Conservation (phyloP, 2,113 vertebrate species). For the Lichenostomus cassidix region DNA sequence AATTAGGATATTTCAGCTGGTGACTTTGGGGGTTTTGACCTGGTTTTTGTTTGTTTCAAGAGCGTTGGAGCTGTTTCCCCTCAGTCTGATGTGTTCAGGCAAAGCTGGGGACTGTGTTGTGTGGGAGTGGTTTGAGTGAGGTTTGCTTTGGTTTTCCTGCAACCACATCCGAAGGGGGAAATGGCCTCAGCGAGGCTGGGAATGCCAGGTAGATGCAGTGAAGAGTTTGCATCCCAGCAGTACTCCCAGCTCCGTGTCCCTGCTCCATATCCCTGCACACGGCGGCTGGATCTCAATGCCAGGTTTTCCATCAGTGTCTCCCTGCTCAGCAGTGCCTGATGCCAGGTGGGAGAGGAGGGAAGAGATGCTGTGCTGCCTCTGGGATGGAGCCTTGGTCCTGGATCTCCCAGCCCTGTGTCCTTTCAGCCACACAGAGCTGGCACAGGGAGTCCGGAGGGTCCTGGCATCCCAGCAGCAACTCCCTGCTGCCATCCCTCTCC, state of each 20-base stretch:
- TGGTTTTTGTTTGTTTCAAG: neutral
- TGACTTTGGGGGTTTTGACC: neutral
- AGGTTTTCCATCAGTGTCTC: neutral
- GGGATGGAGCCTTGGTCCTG: neutral
- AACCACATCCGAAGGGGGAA: neutral
- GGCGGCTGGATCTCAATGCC: fast-evolving
- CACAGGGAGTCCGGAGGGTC: neutral
- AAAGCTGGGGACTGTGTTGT: slow-evolving; percentile 10
- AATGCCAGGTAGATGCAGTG: fast-evolving
- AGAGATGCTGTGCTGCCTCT: fast-evolving
- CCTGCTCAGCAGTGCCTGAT: neutral
- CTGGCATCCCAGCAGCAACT: fast-evolving
- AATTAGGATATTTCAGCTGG: neutral
- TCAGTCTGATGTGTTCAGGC: neutral
- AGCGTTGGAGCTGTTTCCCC: neutral
- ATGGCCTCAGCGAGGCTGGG: fast-evolving
- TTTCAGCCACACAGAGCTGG: neutral
- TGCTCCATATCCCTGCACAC: fast-evolving
- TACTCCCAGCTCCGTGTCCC: fast-evolving
- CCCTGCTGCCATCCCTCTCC: neutral
- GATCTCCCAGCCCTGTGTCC: neutral
- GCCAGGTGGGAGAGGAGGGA: neutral
- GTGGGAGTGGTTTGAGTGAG: slow-evolving; percentile 19
- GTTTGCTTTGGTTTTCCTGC: slow-evolving; percentile 55
- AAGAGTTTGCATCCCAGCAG: neutral